These are phyloP conservation scores for Drosophila kuntzei DNA, from an alignment of 2,888 invertebrate species.

Conservation along the genomic window DNA sequence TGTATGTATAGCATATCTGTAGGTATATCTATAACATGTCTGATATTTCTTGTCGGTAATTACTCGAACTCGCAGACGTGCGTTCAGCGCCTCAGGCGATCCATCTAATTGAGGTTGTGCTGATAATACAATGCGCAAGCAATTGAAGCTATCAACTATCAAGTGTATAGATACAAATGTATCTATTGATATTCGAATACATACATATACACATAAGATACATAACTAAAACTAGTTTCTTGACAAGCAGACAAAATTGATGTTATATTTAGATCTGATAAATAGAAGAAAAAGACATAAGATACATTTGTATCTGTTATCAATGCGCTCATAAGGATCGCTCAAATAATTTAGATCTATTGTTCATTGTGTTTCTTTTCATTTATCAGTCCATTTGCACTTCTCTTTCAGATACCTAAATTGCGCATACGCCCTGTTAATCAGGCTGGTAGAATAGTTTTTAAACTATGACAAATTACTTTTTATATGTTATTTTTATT, in stretches of 20 bases:
- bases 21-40: constrained; percentile 20
- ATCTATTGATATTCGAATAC: neutral
- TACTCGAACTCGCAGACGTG: constrained; percentile 1
- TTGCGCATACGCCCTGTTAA: constrained; percentile 9
- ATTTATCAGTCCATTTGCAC: neutral
- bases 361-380: neutral
- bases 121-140: constrained; percentile 9
- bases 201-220: neutral
- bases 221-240: neutral
- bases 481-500: too few species aligned
- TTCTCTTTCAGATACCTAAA: neutral
- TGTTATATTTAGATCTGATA: constrained; percentile 5
- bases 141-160: constrained; percentile 12
- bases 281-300: neutral
- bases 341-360: neutral
- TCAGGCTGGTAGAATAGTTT: too few species aligned
- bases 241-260: neutral
- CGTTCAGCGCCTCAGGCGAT: constrained; percentile 3
- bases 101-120: constrained; percentile 14
- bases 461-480: too few species aligned
- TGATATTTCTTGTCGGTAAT: constrained; percentile 18
- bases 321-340: neutral
- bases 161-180: constrained; percentile 17
- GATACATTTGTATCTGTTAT: constrained; percentile 3
- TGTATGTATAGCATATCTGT: neutral